phyloP scores from a whole-genome alignment of 2,797 vertebrate genomes.

The Varecia variegata region DNA sequence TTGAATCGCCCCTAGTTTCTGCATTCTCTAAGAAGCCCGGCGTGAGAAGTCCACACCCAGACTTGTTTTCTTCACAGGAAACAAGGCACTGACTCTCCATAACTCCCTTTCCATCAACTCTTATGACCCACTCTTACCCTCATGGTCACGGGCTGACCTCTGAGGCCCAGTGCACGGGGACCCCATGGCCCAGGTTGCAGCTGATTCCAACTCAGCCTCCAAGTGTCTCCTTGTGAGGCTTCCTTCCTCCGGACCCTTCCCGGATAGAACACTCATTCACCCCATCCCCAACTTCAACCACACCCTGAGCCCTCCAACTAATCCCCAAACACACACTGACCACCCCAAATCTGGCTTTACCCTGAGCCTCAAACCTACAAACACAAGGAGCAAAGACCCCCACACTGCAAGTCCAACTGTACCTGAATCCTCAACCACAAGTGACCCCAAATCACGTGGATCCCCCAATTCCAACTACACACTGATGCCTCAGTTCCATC shows the following conservation, averaged over 20 bases:
- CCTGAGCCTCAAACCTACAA: neutral
- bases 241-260: neutral
- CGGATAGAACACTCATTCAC: fast-evolving
- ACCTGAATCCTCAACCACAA: neutral
- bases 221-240: neutral
- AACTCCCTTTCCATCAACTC: neutral
- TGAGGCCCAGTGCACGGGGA: neutral
- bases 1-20: neutral
- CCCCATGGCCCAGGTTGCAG: fast-evolving
- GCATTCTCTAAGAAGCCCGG: neutral
- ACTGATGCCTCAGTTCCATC: neutral
- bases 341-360: neutral
- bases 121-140: neutral
- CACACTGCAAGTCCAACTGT: neutral
- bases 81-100: neutral
- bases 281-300: neutral
- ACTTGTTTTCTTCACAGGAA: neutral
- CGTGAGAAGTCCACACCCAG: neutral
- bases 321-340: neutral
- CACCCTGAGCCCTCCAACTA: neutral
- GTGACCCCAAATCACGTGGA: neutral
- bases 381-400: neutral
- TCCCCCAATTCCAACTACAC: neutral
- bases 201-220: neutral
- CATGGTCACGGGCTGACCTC: neutral